Evolutionary conservation across 2,113 vertebrate genomes (phyloP), one percentile per base, ranked within the genome.

Genomic region (Arizona elegans): DNA sequence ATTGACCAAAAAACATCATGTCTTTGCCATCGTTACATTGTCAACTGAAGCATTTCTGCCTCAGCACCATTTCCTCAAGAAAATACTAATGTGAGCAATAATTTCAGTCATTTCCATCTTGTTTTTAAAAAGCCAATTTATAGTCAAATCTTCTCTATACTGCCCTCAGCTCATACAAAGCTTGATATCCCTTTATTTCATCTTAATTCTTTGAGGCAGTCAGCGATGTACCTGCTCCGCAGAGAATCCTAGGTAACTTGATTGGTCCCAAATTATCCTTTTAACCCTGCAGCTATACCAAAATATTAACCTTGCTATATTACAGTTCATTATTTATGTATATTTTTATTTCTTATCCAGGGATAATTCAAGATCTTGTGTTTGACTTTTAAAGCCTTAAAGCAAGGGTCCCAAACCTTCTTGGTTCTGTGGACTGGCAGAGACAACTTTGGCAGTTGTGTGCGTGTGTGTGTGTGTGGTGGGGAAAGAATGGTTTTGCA

Each of bases 11-110:
- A 88, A 43, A 26, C 21, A 3, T 92, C 7, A 33, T 92, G 23
- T 93, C 86, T 94, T 55, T 26, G 1, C 15, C 52, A 95, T 90
- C 38, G 1, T 55, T 50, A 8, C 3, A 4, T 62, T 43, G 3
- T 0, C 62, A 87, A 89, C 0, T 26, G n/a, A 92, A 92, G 2
- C 33, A 56, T 92, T 96, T 90, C 89, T 7, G 59, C 47, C 55
- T 12, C 1, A 4, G 0, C 11, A 38, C 3, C 15, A 24, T 0
- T 86, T 86, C 10, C 4, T 3, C 2, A 2, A 21, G 7, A 59
- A 9, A 33, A 23, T 0, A 26, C 55, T 86, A 38, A 33, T 56
- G 9, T 12, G n/a, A 43, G 1, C n/a, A 87, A 52, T 33, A 26
- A 75, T 55, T 92, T 92, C 85, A 56, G 19, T 24, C 90, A 7